Base-by-base conservation (phyloP, 2,797 vertebrate species). In the Platyrinchus mystaceus region DNA sequence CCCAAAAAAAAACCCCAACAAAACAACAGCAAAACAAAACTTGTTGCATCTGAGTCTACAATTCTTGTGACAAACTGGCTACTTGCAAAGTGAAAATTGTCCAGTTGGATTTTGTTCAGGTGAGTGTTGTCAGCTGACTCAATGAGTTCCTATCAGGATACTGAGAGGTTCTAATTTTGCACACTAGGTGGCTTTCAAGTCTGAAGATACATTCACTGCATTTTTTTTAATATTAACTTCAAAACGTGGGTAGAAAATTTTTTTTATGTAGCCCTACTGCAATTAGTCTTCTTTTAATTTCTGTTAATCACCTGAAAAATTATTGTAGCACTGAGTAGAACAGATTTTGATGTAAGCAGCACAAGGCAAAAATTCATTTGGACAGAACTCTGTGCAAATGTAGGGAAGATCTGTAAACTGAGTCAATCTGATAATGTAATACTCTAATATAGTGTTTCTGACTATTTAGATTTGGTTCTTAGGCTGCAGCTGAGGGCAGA, bases 131-230 rank as follows among this genome's bases (percentile, higher is more conserved):
- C 24, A 8, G 22, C 43, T 41, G 63, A 30, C 53, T 75, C 46
- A 46, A 24, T 15, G 17, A 52, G 30, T 6, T 69, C 16, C 34
- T 49, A 3, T 6, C n/a, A 70, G 14, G 23, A 39, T 23, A 74
- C 12, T 6, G 3, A 8, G 22, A 55, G 30, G 24, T 10, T 36
- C 14, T 50, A 23, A 63, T 44, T 81, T 58, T 36, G 8, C 34
- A 44, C 13, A 15, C 41, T 70, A 41, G 2, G 8, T n/a, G 15
- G 10, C 19, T 85, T 76, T 79, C 43, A 82, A 64, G 9, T 43
- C 36, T 53, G 46, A 70, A 73, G 43, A 53, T 1, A 55, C 0
- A 58, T 3, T 8, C 7, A n/a, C 10, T 43, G 43, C 3, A 5
- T 50, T 63, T 67, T n/a, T 46, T 32, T 6, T 3, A 39, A 39